These are phyloP conservation scores for Dendrocopos noguchii DNA, from an alignment of 2,113 vertebrate species.

Conservation along the genomic window DNA sequence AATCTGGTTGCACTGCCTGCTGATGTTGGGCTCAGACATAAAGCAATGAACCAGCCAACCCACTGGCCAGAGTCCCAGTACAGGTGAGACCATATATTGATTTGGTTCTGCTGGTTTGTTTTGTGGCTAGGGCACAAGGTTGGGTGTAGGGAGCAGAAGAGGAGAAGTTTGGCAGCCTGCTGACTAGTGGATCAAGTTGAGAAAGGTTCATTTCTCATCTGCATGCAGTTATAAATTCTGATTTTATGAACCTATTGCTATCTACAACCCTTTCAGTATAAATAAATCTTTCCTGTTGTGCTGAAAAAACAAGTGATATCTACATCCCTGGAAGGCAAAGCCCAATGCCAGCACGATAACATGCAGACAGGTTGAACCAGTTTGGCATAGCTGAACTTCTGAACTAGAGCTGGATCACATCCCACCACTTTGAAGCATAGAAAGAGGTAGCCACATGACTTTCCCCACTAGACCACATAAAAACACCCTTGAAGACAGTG, in stretches of 20 bases:
- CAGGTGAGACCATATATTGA: accelerated
- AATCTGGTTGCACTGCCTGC: not conserved
- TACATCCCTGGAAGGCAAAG: not conserved
- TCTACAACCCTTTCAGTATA: not conserved
- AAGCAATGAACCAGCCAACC: not conserved
- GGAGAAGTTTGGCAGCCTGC: not conserved
- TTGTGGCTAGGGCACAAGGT: not conserved
- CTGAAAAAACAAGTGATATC: not conserved
- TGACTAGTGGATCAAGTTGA: not conserved
- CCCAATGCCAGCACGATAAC: accelerated
- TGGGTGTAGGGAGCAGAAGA: not conserved
- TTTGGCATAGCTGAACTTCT: conserved; percentile 8
- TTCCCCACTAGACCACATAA: not conserved
- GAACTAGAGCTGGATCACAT: not conserved
- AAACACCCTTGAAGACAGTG: not conserved
- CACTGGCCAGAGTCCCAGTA: not conserved
- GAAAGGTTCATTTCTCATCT: not conserved
- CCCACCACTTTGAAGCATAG: not conserved
- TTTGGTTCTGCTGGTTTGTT: not conserved
- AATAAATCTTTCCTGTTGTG: not conserved
- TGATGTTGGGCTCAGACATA: not conserved
- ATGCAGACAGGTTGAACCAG: not conserved
- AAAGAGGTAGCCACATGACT: not conserved
- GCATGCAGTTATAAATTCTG: not conserved
- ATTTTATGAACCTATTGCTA: not conserved